Percentiles rank a stretch among this genome's conserved stretches.
These are phyloP conservation scores for Lysiphlebus fabarum DNA, from an alignment of 1,140 invertebrate genomes.

Conservation along the genomic window DNA sequence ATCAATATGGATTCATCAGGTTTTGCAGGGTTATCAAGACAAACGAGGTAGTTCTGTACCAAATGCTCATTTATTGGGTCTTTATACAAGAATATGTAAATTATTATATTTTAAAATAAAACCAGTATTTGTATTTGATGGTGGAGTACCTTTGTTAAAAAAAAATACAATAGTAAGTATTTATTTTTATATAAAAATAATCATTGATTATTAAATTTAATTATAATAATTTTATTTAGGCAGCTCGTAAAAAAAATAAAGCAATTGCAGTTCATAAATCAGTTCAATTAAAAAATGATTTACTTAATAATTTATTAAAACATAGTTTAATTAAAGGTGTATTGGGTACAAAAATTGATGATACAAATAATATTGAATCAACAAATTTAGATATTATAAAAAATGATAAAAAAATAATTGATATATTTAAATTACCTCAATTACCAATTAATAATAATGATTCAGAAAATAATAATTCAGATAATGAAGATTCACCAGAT, in stretches of 20 bases:
- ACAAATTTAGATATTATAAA: slow-evolving; percentile 23
- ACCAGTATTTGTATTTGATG: slow-evolving; percentile 99
- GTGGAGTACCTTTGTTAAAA: slow-evolving; percentile 85
- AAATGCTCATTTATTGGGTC: slow-evolving; percentile 89
- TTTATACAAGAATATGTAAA: slow-evolving; percentile 94
- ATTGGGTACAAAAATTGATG: slow-evolving; percentile 40
- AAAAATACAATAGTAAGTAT: slow-evolving; percentile 84
- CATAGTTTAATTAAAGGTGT: slow-evolving; percentile 52
- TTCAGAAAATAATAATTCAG: slow-evolving; percentile 36
- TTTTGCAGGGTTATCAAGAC: slow-evolving; percentile 91
- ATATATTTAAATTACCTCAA: slow-evolving; percentile 73
- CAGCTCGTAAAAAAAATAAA: slow-evolving; percentile 73
- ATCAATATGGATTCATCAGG: slow-evolving; percentile 98
- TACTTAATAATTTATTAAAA: slow-evolving; percentile 64
- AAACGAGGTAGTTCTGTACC: slow-evolving; percentile 72
- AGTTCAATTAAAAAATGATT: slow-evolving; percentile 70
- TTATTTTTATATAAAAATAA: slow-evolving; percentile 12
- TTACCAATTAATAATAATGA: slow-evolving; percentile 51
- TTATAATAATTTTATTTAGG: slow-evolving; percentile 57
- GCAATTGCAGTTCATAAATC: slow-evolving; percentile 68
- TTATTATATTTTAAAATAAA: slow-evolving; percentile 93
- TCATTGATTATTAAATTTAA: slow-evolving; percentile 8
- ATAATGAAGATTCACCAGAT: slow-evolving; percentile 44
- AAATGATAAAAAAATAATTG: slow-evolving; percentile 31
- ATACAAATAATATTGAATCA: background rate